Conservation (phyloP, 2,797 vertebrate genomes). For the Falco rusticolus region DNA sequence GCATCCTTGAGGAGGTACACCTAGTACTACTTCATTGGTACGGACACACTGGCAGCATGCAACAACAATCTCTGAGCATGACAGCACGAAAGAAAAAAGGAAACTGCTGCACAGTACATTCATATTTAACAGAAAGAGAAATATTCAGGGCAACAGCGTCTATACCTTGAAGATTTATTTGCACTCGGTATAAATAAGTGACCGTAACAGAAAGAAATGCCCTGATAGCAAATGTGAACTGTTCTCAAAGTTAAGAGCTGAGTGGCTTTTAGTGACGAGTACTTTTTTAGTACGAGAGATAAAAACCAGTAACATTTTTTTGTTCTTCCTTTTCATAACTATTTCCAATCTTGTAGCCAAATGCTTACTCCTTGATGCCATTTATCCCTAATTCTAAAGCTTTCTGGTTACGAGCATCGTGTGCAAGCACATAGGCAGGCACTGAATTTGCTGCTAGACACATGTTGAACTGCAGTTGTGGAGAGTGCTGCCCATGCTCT, state of each 20-base stretch:
- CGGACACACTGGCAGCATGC: fast-evolving
- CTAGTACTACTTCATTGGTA: neutral
- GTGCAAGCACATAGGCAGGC: too few species aligned
- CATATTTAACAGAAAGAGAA: neutral
- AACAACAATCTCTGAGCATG: neutral
- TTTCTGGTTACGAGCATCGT: neutral
- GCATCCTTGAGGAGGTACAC: neutral
- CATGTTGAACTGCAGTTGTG: neutral
- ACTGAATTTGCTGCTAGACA: neutral
- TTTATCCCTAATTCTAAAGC: neutral
- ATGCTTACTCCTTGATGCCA: neutral
- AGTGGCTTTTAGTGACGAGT: neutral
- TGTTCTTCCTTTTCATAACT: neutral
- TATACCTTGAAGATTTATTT: neutral
- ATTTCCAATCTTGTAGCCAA: neutral
- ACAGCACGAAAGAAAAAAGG: neutral
- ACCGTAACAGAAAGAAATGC: neutral
- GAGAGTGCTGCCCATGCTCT: neutral
- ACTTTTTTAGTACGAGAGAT: neutral
- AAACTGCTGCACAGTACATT: neutral
- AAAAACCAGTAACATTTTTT: neutral
- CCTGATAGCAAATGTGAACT: neutral
- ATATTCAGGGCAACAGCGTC: neutral
- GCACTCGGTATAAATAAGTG: neutral
- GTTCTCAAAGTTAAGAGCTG: neutral